Conservation (phyloP, 1,140 invertebrate genomes). For the Sarcophaga peregrina region DNA sequence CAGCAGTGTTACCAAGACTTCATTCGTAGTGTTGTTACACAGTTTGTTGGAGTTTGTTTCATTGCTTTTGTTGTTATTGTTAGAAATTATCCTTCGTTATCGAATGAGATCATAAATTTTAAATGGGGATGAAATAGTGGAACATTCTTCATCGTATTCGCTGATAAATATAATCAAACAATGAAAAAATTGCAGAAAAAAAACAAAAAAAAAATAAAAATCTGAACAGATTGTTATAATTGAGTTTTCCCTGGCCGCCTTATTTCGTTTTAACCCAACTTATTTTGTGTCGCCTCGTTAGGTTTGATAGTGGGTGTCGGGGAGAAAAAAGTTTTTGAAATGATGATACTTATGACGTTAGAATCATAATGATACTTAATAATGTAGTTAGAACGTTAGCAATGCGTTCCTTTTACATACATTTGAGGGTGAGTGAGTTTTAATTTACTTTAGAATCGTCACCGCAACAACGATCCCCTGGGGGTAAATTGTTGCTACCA, state of each 20-base stretch:
- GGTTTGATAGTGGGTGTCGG: not conserved
- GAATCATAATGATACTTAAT: slow-evolving; percentile 27
- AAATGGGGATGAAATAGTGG: slow-evolving; percentile 10
- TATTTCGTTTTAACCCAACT: slow-evolving; percentile 41
- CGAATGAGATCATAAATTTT: slow-evolving; percentile 10
- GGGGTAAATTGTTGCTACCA: slow-evolving; percentile 14
- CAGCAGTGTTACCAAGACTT: no score
- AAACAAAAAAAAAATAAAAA: slow-evolving; percentile 46
- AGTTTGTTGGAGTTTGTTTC: no score
- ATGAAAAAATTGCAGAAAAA: not conserved
- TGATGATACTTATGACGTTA: slow-evolving; percentile 27
- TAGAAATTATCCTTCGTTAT: not conserved
- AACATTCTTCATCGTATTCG: not conserved
- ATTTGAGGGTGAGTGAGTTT: slow-evolving; percentile 61
- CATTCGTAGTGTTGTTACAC: no score
- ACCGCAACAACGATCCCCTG: slow-evolving; percentile 42
- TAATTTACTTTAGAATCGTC: slow-evolving; percentile 65
- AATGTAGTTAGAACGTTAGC: not conserved
- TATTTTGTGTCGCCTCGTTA: not conserved
- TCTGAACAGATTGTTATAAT: slow-evolving; percentile 66
- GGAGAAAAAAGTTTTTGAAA: not conserved
- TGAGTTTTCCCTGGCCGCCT: slow-evolving; percentile 57
- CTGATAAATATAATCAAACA: not conserved
- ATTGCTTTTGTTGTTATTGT: no score
- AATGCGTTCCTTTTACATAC: not conserved